Evolutionary conservation across 2,888 invertebrate genomes (phyloP).

Genomic region (Monochamus alternatus): DNA sequence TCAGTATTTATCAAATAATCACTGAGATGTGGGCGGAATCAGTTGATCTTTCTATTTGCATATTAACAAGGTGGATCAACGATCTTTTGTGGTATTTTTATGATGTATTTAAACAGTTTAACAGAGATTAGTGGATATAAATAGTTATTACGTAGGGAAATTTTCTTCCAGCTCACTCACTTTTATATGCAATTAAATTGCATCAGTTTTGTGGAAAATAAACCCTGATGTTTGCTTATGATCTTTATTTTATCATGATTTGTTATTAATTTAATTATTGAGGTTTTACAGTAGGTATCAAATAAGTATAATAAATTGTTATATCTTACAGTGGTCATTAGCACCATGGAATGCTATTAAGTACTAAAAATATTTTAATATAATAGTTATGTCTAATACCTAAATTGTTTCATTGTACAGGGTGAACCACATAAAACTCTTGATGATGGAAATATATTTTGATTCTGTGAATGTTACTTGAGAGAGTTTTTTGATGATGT

Average conservation of each 20-base stretch:
- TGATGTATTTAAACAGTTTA: neutral
- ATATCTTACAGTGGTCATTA: too few species aligned
- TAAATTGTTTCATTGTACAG: too few species aligned
- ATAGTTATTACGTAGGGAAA: neutral
- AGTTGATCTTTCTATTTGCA: constrained; percentile 10
- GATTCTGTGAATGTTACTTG: too few species aligned
- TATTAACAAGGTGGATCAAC: constrained; percentile 8
- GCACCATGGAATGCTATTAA: too few species aligned
- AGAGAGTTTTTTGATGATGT: too few species aligned
- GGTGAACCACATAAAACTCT: too few species aligned
- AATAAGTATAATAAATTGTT: too few species aligned
- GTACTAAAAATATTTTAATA: too few species aligned
- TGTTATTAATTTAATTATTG: neutral
- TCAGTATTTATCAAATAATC: constrained; percentile 5
- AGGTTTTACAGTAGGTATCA: too few species aligned
- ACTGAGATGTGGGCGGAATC: constrained; percentile 11
- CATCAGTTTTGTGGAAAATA: neutral
- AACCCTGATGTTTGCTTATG: neutral
- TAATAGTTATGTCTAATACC: too few species aligned
- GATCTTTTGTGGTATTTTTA: constrained; percentile 17
- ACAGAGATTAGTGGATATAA: constrained; percentile 6
- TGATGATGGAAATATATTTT: too few species aligned
- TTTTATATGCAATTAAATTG: constrained; percentile 1
- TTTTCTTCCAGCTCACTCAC: neutral
- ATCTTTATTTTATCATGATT: neutral